These are phyloP conservation scores for Eristalis tenax DNA, from an alignment of 2,888 invertebrate species.

Conservation along the genomic window DNA sequence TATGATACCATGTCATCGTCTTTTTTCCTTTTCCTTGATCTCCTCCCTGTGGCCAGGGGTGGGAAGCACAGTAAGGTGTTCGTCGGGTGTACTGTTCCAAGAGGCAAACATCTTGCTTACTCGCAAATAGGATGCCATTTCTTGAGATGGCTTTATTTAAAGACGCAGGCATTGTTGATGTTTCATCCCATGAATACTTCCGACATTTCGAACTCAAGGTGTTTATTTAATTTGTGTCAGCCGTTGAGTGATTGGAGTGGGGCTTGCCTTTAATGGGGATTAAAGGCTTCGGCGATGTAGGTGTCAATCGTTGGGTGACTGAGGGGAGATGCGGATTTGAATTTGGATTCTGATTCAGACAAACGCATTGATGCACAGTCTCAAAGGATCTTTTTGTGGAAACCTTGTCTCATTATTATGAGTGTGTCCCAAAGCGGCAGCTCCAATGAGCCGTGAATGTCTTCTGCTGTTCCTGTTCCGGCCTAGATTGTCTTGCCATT, in stretches of 20 bases:
- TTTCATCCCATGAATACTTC: not conserved
- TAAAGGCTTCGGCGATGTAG: not conserved
- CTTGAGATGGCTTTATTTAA: not conserved
- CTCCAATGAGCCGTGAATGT: too few species aligned
- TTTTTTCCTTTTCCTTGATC: not conserved
- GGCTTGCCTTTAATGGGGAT: not conserved
- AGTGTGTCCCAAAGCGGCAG: too few species aligned
- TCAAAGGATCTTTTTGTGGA: too few species aligned
- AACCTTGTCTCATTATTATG: too few species aligned
- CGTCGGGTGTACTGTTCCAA: not conserved
- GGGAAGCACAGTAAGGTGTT: not conserved
- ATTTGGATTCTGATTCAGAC: too few species aligned
- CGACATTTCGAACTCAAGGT: not conserved
- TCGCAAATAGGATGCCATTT: not conserved
- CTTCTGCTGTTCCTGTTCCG: too few species aligned
- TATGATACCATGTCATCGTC: slow-evolving; percentile 1
- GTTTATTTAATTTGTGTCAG: not conserved
- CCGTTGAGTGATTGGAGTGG: not conserved
- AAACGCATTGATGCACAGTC: too few species aligned
- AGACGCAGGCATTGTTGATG: not conserved
- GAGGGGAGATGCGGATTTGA: too few species aligned
- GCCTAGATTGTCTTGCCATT: too few species aligned
- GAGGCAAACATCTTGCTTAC: not conserved
- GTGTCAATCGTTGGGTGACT: not conserved
- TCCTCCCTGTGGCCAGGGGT: not conserved